These are phyloP conservation scores for Rhinella marina DNA, from an alignment of 2,797 vertebrate species.

Conservation along the genomic window DNA sequence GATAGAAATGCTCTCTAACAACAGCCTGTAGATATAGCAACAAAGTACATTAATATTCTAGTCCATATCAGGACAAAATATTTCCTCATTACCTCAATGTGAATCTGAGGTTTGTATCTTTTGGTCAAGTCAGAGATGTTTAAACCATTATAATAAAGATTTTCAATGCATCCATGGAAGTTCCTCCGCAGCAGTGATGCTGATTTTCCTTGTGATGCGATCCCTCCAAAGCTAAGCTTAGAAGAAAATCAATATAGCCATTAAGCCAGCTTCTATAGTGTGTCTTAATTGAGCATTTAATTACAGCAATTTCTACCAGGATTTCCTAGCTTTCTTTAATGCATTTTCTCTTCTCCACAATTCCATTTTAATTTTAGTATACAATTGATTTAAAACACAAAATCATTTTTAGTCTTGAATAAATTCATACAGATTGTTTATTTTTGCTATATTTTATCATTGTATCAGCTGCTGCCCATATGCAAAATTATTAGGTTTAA, in stretches of 20 bases:
- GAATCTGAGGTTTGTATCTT: conserved; percentile 78
- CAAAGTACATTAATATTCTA: not conserved
- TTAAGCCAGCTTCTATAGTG: conserved; percentile 72
- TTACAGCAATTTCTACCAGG: conserved; percentile 25
- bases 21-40: not conserved
- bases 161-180: conserved; percentile 93
- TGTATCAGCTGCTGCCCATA: not conserved
- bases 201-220: conserved; percentile 76
- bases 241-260: conserved; percentile 78
- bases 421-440: not conserved
- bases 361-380: not conserved
- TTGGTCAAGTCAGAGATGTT: conserved; percentile 83
- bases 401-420: not conserved
- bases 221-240: conserved; percentile 92
- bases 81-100: conserved; percentile 77
- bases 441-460: not conserved
- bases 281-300: conserved; percentile 56
- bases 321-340: not conserved
- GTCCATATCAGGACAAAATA: not conserved
- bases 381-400: not conserved
- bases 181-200: conserved; percentile 74
- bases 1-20: not conserved
- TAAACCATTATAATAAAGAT: conserved; percentile 85
- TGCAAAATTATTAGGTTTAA: not conserved
- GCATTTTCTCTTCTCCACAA: not conserved